Conservation (phyloP, 2,797 vertebrate genomes). For the Enteromius radiatus region DNA sequence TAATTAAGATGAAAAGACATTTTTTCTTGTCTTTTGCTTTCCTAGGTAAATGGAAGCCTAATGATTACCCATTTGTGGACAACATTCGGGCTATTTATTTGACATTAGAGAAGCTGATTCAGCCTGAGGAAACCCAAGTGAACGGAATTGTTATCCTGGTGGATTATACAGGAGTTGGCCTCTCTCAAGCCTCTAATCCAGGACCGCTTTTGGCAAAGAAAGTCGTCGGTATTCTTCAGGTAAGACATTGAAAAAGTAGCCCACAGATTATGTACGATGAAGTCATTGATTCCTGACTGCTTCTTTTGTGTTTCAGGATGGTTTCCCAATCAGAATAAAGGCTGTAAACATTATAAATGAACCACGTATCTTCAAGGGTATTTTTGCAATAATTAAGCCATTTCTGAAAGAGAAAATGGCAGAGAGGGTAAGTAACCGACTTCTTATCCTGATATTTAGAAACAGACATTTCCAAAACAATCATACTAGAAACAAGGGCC, state of each 20-base stretch:
- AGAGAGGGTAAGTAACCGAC: conserved; percentile 84
- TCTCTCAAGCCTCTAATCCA: conserved; percentile 97
- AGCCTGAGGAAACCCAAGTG: conserved; percentile 97
- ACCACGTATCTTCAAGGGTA: conserved; percentile 97
- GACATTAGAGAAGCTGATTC: conserved; percentile 97
- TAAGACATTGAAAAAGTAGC: conserved; percentile 67
- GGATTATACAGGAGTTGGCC: conserved; percentile 95
- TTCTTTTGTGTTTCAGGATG: conserved; percentile 81
- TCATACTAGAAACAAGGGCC: background rate
- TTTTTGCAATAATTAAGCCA: conserved; percentile 98
- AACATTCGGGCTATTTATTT: conserved; percentile 96
- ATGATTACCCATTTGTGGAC: conserved; percentile 94
- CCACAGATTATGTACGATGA: background rate
- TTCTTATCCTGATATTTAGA: background rate
- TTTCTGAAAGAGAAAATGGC: conserved; percentile 99
- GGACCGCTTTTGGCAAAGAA: conserved; percentile 98
- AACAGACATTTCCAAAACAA: background rate
- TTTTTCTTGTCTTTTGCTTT: background rate
- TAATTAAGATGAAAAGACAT: background rate
- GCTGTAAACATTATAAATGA: conserved; percentile 97
- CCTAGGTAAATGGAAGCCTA: conserved; percentile 94
- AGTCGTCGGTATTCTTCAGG: conserved; percentile 97
- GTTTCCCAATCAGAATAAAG: conserved; percentile 98
- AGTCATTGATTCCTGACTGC: conserved; percentile 43
- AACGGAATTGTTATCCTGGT: conserved; percentile 97